A percentile compares a stretch with the other conserved stretches of the same genome.
These are phyloP conservation scores for Aethina tumida DNA, from an alignment of 1,140 invertebrate genomes.

Conservation along the genomic window DNA sequence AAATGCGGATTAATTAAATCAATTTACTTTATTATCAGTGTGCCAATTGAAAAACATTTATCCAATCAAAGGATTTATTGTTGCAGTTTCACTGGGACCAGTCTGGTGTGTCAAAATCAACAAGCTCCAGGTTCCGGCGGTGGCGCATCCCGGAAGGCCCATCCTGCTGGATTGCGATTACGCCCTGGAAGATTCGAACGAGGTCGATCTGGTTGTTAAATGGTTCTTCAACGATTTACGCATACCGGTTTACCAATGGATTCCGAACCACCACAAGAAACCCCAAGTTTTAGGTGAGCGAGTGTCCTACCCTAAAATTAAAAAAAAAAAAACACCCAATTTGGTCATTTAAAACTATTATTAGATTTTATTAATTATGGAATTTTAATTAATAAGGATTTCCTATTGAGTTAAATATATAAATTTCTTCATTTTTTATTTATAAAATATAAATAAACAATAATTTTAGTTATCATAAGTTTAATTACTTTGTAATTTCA, in stretches of 20 bases:
- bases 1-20: too few species aligned
- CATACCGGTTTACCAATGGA: slow-evolving; percentile 68
- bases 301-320: background rate
- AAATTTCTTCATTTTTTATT: too few species aligned
- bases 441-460: too few species aligned
- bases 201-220: slow-evolving; percentile 57
- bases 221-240: slow-evolving; percentile 64
- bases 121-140: slow-evolving; percentile 54
- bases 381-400: too few species aligned
- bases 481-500: too few species aligned
- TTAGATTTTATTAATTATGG: too few species aligned
- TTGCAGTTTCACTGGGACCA: slow-evolving; percentile 6
- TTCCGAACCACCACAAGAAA: slow-evolving; percentile 42
- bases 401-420: too few species aligned
- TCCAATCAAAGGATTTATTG: too few species aligned
- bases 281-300: slow-evolving; percentile 47
- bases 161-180: slow-evolving; percentile 69
- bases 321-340: slow-evolving; percentile 5
- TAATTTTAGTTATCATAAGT: too few species aligned
- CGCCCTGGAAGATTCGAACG: slow-evolving; percentile 43
- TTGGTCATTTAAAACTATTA: too few species aligned
- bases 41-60: too few species aligned
- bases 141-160: slow-evolving; percentile 55
- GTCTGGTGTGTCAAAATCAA: slow-evolving; percentile 46
- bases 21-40: too few species aligned